phyloP scores from a whole-genome alignment of 2,888 invertebrate species.

The Nymphalis urticae region DNA sequence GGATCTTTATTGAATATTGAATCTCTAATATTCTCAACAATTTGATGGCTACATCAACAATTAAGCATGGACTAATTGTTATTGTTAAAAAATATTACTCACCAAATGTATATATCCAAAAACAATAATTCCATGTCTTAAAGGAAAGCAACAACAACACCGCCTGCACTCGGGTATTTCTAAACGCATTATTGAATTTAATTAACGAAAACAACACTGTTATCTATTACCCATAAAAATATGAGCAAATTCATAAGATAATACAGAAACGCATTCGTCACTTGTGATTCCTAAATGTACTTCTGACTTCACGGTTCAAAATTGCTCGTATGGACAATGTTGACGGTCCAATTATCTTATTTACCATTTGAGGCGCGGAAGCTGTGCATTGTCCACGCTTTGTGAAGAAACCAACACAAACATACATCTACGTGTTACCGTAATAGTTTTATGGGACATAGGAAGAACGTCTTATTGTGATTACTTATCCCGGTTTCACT shows the following conservation, averaged over 20 bases:
- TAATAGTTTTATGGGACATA: background rate
- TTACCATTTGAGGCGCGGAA: constrained; percentile 39
- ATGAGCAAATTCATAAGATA: background rate
- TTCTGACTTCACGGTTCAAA: constrained; percentile 28
- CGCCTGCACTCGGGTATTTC: constrained; percentile 54
- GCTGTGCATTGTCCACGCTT: constrained; percentile 34
- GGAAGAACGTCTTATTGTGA: background rate
- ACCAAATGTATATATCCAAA: constrained; percentile 54
- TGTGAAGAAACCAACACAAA: constrained; percentile 13
- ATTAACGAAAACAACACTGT: background rate
- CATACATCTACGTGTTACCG: constrained; percentile 11
- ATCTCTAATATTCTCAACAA: no score
- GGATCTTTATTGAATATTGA: no score
- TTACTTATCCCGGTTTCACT: no score
- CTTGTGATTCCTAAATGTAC: constrained; percentile 19
- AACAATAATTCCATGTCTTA: constrained; percentile 54
- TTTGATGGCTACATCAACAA: no score
- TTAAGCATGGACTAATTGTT: no score
- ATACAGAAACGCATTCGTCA: background rate
- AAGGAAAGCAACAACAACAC: constrained; percentile 55
- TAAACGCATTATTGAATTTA: constrained; percentile 43
- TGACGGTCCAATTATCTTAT: constrained; percentile 45
- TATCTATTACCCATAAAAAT: background rate
- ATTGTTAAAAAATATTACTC: constrained; percentile 31
- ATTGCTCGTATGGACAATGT: constrained; percentile 30